These are phyloP conservation scores for Callinectes sapidus DNA, from an alignment of 2,888 invertebrate genomes.

Conservation along the genomic window DNA sequence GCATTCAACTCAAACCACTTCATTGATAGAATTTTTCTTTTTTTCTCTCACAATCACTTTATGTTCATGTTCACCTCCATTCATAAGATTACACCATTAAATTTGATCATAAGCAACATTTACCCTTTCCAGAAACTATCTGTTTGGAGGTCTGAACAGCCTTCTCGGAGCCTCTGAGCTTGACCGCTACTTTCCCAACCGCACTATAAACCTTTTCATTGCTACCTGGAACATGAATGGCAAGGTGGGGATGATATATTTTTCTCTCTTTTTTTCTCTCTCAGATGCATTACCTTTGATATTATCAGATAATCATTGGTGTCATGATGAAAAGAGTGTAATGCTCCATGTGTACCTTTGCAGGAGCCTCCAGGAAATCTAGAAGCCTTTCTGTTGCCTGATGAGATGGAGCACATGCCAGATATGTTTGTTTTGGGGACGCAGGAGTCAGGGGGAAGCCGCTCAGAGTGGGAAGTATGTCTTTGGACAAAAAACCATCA, in stretches of 20 bases:
- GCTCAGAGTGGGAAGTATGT: slow-evolving; percentile 88
- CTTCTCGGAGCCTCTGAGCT: slow-evolving; percentile 90
- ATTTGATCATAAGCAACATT: background rate
- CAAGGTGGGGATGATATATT: slow-evolving; percentile 81
- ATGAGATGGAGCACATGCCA: slow-evolving; percentile 86
- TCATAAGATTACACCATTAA: no score
- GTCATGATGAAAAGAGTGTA: background rate
- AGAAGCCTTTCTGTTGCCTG: slow-evolving; percentile 92
- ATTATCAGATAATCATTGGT: background rate
- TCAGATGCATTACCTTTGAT: background rate
- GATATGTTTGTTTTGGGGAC: slow-evolving; percentile 95
- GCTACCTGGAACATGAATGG: slow-evolving; percentile 99
- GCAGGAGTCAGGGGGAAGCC: slow-evolving; percentile 93
- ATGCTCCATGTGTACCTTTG: background rate
- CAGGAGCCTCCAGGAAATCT: slow-evolving; percentile 82
- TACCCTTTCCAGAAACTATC: slow-evolving; percentile 50
- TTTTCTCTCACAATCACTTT: background rate
- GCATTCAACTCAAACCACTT: background rate
- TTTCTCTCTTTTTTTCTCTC: no score
- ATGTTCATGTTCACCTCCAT: background rate
- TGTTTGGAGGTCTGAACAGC: slow-evolving; percentile 68
- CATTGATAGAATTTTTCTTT: background rate
- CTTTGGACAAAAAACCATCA: background rate
- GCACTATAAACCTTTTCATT: slow-evolving; percentile 90
- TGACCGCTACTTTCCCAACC: slow-evolving; percentile 88